phyloP scores from a whole-genome alignment of 1,140 invertebrate species.

The Rhagoletis zephyria region DNA sequence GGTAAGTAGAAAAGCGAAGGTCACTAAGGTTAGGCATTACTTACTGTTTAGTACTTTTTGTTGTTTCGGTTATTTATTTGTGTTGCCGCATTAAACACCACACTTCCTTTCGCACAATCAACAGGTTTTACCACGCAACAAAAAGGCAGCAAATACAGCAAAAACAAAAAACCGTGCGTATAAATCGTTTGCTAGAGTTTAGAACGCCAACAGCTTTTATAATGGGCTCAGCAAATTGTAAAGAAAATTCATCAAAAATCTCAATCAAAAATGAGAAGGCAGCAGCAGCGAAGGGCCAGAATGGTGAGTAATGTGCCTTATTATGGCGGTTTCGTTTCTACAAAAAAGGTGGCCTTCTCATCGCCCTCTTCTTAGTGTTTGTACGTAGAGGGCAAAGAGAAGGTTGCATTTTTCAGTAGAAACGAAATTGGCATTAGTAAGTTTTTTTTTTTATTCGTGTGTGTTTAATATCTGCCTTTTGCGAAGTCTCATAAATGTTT shows the following conservation, averaged over 20 bases:
- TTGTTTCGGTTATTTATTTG: neutral
- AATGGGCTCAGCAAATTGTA: slow-evolving; percentile 32
- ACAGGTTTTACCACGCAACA: slow-evolving; percentile 23
- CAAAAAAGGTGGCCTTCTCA: no score
- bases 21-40: neutral
- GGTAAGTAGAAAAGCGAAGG: slow-evolving; percentile 15
- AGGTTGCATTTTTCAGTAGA: neutral
- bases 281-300: neutral
- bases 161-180: neutral
- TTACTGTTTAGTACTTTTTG: no score
- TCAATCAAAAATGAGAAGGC: neutral
- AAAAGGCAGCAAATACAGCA: neutral
- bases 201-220: neutral
- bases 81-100: neutral
- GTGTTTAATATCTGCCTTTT: no score
- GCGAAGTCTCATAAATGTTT: no score
- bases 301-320: neutral
- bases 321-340: no score
- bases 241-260: slow-evolving; percentile 18
- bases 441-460: no score
- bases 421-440: neutral
- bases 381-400: no score
- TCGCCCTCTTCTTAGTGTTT: no score
- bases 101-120: neutral
- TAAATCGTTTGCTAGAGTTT: neutral